These are phyloP conservation scores for Drosophila nr. perissopoda DNA, from an alignment of 2,888 invertebrate genomes.

Conservation along the genomic window DNA sequence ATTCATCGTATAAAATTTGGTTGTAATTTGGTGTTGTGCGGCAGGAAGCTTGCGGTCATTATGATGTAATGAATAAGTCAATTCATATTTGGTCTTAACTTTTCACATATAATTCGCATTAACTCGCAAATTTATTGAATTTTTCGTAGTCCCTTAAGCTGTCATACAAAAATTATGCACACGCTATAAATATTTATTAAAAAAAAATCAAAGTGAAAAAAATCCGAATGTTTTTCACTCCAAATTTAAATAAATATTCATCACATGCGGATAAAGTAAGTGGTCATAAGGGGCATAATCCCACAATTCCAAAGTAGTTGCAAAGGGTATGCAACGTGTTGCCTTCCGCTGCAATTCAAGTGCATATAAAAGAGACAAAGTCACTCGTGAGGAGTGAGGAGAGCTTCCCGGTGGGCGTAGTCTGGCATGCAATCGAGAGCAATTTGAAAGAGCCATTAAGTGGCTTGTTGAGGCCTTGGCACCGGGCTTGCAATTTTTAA, in stretches of 20 bases:
- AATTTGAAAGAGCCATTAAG: slow-evolving; percentile 55
- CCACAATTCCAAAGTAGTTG: not conserved
- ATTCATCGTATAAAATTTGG: not conserved
- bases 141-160: not conserved
- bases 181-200: slow-evolving; percentile 5
- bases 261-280: not conserved
- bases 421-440: slow-evolving; percentile 45
- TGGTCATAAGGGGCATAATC: not conserved
- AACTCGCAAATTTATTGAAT: not conserved
- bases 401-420: slow-evolving; percentile 20
- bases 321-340: slow-evolving; percentile 29
- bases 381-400: not conserved
- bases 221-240: not conserved
- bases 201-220: not conserved
- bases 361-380: slow-evolving; percentile 10
- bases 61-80: not conserved
- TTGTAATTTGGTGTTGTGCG: not conserved
- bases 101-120: not conserved
- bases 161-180: not conserved
- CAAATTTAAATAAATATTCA: slow-evolving; percentile 9
- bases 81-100: not conserved
- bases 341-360: slow-evolving; percentile 11
- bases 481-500: slow-evolving; percentile 48
- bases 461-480: slow-evolving; percentile 49
- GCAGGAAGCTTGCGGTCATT: not conserved